Conservation (phyloP, 2,888 invertebrate genomes). For the Colletes collaris region DNA sequence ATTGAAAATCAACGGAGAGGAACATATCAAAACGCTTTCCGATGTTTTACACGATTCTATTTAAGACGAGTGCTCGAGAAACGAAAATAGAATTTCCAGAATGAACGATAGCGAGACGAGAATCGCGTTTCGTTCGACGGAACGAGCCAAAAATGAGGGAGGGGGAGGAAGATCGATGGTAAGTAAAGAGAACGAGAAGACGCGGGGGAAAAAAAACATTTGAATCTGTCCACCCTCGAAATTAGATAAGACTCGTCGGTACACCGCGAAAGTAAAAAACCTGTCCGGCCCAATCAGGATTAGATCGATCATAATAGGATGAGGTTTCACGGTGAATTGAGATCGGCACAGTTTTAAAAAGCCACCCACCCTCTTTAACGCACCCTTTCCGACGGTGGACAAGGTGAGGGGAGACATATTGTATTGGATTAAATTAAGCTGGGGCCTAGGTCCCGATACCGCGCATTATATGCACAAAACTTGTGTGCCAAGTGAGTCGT, state of each 20-base stretch:
- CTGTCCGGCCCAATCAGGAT: constrained; percentile 78
- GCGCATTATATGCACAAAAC: constrained; percentile 77
- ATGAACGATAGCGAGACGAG: not conserved
- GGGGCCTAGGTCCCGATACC: constrained; percentile 70
- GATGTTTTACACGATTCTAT: no score
- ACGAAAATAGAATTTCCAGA: no score
- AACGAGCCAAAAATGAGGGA: no score
- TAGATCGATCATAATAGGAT: constrained; percentile 81
- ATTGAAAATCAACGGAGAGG: no score
- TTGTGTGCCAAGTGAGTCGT: constrained; percentile 82
- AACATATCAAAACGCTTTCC: no score
- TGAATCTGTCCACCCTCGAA: not conserved
- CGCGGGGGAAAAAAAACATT: not conserved
- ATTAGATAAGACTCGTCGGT: constrained; percentile 46
- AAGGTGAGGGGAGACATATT: constrained; percentile 77
- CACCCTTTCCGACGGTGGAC: constrained; percentile 61
- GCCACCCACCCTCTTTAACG: constrained; percentile 78
- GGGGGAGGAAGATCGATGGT: no score
- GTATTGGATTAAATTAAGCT: constrained; percentile 82
- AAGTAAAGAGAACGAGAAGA: not conserved
- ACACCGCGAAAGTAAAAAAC: constrained; percentile 73
- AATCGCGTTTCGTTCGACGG: not conserved
- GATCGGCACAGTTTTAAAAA: constrained; percentile 81
- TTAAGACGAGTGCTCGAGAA: no score
- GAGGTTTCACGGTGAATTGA: constrained; percentile 81